Base-by-base conservation (phyloP, 92 coral and sea anemone genomes). In the Porites cylindrica region DNA sequence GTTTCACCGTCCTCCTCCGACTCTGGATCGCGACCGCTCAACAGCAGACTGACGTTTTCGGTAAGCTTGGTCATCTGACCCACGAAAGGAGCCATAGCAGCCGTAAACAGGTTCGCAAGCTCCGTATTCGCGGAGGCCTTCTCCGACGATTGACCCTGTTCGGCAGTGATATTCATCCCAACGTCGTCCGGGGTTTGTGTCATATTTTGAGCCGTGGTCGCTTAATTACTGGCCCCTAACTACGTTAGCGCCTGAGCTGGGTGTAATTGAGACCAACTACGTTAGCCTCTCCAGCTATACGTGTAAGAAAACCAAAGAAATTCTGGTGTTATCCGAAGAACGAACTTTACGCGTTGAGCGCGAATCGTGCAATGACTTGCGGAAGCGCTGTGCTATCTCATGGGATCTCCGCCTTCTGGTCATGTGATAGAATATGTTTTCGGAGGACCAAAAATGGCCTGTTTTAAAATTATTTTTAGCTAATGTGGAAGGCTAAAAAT, bases 1-100 rank as follows among this genome's bases (percentile, higher is more conserved):
- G 79, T 75, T 75, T 54, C 51, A 75, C 79, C 79, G 63, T 75
- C 66, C 79, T 75, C 64, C 26, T 75, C 79, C 5, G 50, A 53
- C 18, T 75, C 79, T 10, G 53, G 64, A 0, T 75, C 64, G 3
- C 66, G 47, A 50, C 59, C 11, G 32, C 32, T 29, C 32, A 29
- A 29, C 19, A 75, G 79, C 47, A 75, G 17, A 63, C 19, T 7
- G 54, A 38, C 21, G 4, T 75, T 66, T 66, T 66, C 26, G 26
- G 1, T 66, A n/a, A 66, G 70, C 8, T 21, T 24, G 10, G 66
- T n/a, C 79, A 75, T 59, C 66, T 75, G 66, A 66, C 79, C 60
- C 8, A 75, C 20, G 14, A 75, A 29, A 3, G 79, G 66, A 4
- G 79, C 79, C 79, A 75, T 1, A 24, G 79, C 66, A 54, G 51